These are phyloP conservation scores for Pagetopsis macropterus DNA, from an alignment of 2,797 vertebrate genomes.

Conservation along the genomic window DNA sequence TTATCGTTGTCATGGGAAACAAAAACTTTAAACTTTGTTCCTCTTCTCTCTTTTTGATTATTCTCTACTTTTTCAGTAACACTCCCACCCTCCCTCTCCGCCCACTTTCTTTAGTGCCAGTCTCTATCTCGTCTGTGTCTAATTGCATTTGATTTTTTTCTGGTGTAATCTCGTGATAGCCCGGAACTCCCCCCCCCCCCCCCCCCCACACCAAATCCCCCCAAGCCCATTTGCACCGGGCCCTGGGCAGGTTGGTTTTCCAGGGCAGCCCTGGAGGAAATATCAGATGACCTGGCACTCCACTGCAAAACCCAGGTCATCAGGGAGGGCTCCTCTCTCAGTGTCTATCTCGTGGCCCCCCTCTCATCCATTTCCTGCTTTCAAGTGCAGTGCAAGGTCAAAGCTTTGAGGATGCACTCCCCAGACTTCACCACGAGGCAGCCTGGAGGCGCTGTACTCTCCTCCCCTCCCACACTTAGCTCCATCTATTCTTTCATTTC, in stretches of 20 bases:
- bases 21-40: conserved; percentile 62
- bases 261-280: conserved; percentile 85
- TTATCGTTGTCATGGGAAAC: conserved; percentile 74
- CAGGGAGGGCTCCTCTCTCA: conserved; percentile 78
- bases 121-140: conserved; percentile 76
- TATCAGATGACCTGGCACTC: conserved; percentile 85
- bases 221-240: conserved; percentile 80
- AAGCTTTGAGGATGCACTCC: conserved; percentile 79
- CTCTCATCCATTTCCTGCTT: conserved; percentile 81
- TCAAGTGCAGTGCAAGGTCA: conserved; percentile 86
- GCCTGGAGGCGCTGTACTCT: conserved; percentile 76
- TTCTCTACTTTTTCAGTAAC: conserved; percentile 54
- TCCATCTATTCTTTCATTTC: conserved; percentile 70
- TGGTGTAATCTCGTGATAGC: conserved; percentile 77
- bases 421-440: conserved; percentile 78
- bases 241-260: conserved; percentile 80
- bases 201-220: conserved; percentile 37
- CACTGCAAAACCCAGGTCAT: conserved; percentile 78
- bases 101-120: conserved; percentile 56
- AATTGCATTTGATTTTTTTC: conserved; percentile 80
- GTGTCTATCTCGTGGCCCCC: conserved; percentile 52
- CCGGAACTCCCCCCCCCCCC: conserved; percentile 51
- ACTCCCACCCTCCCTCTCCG: conserved; percentile 31
- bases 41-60: conserved; percentile 55
- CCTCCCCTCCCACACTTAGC: conserved; percentile 59